These are phyloP conservation scores for Tenthredo scrophulariae DNA, from an alignment of 2,888 invertebrate species.

Conservation along the genomic window DNA sequence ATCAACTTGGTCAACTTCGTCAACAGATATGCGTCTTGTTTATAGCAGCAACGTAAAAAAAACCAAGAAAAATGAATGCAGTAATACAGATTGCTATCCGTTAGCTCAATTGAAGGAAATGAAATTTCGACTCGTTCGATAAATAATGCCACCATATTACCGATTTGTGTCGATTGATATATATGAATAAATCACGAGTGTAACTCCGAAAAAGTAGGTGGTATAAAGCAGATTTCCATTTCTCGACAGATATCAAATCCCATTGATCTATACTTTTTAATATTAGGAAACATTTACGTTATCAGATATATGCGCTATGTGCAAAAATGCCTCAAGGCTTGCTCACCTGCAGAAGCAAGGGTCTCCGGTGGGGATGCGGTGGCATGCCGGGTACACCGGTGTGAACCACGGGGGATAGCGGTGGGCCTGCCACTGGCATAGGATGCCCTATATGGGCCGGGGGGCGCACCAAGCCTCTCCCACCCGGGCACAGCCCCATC, in stretches of 20 bases:
- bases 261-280: background rate
- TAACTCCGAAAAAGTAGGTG: background rate
- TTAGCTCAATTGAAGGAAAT: background rate
- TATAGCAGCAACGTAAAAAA: background rate
- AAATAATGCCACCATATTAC: background rate
- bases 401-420: constrained; percentile 76
- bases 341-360: constrained; percentile 93
- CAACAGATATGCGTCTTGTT: background rate
- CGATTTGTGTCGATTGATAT: background rate
- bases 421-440: constrained; percentile 74
- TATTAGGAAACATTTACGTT: background rate
- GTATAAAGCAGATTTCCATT: background rate
- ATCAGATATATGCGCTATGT: constrained; percentile 42
- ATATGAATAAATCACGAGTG: background rate
- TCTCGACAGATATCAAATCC: background rate
- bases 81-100: background rate
- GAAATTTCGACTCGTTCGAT: background rate
- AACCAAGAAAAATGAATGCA: background rate
- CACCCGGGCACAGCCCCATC: constrained; percentile 78
- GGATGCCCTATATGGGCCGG: constrained; percentile 76
- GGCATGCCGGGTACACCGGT: constrained; percentile 74
- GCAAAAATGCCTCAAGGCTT: constrained; percentile 74
- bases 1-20: background rate
- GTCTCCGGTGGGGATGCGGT: constrained; percentile 86
- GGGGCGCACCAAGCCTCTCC: constrained; percentile 77